These are phyloP conservation scores for Cirrhinus mrigala DNA, from an alignment of 2,797 vertebrate species.

Conservation along the genomic window DNA sequence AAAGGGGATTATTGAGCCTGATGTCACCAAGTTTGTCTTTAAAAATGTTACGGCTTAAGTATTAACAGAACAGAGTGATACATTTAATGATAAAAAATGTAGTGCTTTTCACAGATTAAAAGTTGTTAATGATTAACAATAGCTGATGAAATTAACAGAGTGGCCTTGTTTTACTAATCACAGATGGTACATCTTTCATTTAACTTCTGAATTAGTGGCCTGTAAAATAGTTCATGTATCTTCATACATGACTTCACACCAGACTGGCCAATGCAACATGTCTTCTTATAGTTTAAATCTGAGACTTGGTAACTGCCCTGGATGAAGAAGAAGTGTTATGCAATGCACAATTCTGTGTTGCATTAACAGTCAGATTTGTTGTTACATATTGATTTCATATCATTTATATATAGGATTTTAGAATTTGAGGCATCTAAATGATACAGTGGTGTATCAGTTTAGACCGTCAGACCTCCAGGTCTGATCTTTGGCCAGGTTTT, in stretches of 20 bases:
- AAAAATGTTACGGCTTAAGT: not conserved
- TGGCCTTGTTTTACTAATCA: not conserved
- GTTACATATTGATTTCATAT: slow-evolving; percentile 5
- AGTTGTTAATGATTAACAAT: not conserved
- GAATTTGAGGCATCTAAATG: not conserved
- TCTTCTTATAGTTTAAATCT: not conserved
- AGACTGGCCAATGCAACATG: not conserved
- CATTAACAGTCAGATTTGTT: not conserved
- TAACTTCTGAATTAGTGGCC: not conserved
- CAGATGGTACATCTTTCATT: not conserved
- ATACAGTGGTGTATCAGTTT: not conserved
- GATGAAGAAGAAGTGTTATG: not conserved
- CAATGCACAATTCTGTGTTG: not conserved
- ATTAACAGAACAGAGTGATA: not conserved
- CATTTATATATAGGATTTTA: not conserved
- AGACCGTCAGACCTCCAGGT: not conserved
- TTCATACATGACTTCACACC: not conserved
- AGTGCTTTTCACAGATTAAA: not conserved
- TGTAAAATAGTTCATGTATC: not conserved
- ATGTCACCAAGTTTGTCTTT: not conserved
- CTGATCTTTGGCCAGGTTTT: slow-evolving; percentile 14
- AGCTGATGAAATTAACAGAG: not conserved
- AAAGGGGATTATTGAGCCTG: slow-evolving; percentile 11
- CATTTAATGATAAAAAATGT: not conserved
- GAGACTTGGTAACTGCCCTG: not conserved